These are phyloP conservation scores for Gymnodraco acuticeps DNA, from an alignment of 2,797 vertebrate species.

Conservation along the genomic window DNA sequence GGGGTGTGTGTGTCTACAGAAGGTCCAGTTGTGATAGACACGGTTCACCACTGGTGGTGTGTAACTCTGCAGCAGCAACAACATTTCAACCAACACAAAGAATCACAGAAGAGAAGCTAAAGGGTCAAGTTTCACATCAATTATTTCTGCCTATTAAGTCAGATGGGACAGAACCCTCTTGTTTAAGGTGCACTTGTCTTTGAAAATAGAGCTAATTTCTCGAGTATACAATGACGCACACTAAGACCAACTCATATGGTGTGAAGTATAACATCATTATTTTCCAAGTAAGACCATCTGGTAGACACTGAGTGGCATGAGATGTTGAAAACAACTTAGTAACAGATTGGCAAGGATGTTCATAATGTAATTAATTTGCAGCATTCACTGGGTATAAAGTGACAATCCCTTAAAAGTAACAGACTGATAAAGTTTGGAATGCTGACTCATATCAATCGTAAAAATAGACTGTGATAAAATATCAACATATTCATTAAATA, in stretches of 20 bases:
- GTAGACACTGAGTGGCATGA: neutral
- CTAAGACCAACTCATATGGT: neutral
- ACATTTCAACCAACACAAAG: constrained; percentile 13
- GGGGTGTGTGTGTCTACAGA: too few relatives aligned
- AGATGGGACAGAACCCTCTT: neutral
- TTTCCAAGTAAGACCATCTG: constrained; percentile 1
- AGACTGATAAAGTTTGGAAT: too few relatives aligned
- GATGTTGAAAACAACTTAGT: constrained; percentile 10
- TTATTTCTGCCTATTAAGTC: neutral
- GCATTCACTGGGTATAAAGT: neutral
- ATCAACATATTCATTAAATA: too few relatives aligned
- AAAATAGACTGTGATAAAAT: neutral
- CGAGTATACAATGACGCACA: neutral
- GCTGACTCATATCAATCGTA: neutral
- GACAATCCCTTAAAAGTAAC: neutral
- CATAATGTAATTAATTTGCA: neutral
- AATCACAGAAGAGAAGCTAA: neutral
- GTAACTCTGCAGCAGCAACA: constrained; percentile 19
- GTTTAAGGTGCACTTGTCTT: neutral
- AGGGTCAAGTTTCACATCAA: neutral
- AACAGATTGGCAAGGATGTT: neutral
- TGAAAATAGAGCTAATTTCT: too few relatives aligned
- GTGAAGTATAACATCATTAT: neutral
- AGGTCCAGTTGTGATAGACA: too few relatives aligned
- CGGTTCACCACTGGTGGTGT: too few relatives aligned